Percentiles rank a stretch among this genome's conserved stretches.
Conservation (phyloP, 1,140 invertebrate genomes). For the Drosophila lacertosa region DNA sequence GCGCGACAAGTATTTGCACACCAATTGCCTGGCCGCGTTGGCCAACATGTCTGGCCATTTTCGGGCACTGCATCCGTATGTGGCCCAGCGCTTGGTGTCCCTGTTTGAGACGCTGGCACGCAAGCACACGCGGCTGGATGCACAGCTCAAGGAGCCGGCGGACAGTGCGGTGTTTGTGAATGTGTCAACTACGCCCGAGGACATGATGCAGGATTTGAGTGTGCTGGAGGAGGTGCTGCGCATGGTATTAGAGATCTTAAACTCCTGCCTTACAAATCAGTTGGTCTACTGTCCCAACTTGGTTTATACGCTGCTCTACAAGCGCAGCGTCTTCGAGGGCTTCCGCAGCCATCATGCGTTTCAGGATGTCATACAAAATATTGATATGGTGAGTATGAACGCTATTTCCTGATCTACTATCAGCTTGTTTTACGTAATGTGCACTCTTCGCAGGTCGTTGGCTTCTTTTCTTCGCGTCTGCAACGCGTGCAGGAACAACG, state of each 20-base stretch:
- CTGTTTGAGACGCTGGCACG: slow-evolving; percentile 95
- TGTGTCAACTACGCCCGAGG: slow-evolving; percentile 77
- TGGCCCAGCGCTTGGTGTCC: slow-evolving; percentile 95
- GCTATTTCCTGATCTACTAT: neutral
- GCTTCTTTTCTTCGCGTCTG: slow-evolving; percentile 92
- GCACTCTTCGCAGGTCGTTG: slow-evolving; percentile 88
- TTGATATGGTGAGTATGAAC: slow-evolving; percentile 91
- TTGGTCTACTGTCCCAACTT: slow-evolving; percentile 96
- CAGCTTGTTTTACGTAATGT: neutral
- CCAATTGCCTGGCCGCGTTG: slow-evolving; percentile 97
- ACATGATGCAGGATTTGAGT: slow-evolving; percentile 92
- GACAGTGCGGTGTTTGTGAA: slow-evolving; percentile 76
- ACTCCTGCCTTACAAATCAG: slow-evolving; percentile 95
- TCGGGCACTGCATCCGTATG: slow-evolving; percentile 96
- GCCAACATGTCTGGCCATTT: slow-evolving; percentile 99
- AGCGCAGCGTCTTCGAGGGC: slow-evolving; percentile 94
- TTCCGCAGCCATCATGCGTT: slow-evolving; percentile 95
- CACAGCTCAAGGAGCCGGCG: slow-evolving; percentile 79
- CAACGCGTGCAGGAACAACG: slow-evolving; percentile 88
- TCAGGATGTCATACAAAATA: slow-evolving; percentile 98
- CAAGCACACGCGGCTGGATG: slow-evolving; percentile 88
- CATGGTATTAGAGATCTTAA: slow-evolving; percentile 98
- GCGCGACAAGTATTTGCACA: slow-evolving; percentile 98
- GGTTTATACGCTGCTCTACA: slow-evolving; percentile 98
- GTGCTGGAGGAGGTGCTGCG: slow-evolving; percentile 98